A percentile compares a stretch with the other conserved stretches of the same genome.
phyloP scores from a whole-genome alignment of 2,113 vertebrate genomes.

The Opisthocomus hoazin region DNA sequence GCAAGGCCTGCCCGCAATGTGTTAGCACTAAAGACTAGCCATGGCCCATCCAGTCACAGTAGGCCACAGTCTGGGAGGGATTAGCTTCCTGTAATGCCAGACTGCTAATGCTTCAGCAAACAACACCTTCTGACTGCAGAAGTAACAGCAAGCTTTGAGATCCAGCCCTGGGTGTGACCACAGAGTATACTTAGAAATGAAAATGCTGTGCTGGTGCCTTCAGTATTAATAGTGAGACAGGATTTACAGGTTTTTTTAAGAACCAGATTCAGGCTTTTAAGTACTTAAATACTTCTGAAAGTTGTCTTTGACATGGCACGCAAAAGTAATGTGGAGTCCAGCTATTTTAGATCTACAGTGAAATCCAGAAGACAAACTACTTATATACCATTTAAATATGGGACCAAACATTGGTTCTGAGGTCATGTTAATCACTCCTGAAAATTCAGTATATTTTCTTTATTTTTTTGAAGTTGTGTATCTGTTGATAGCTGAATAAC shows the following conservation, averaged over 20 bases:
- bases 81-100: rapidly evolving
- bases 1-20: neutral
- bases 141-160: neutral
- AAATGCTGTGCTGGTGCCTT: no score
- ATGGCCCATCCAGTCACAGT: neutral
- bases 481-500: neutral
- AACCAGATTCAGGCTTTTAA: neutral
- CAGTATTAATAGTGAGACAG: no score
- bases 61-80: no score
- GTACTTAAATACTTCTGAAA: neutral
- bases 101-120: no score
- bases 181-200: neutral
- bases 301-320: neutral
- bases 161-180: neutral
- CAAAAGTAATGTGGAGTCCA: neutral
- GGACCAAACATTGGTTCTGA: neutral
- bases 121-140: neutral
- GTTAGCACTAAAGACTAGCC: neutral
- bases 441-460: neutral
- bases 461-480: neutral
- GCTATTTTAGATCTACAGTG: neutral
- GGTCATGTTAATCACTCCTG: neutral
- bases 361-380: neutral
- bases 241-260: neutral
- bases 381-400: neutral